Evolutionary conservation across 2,113 vertebrate species (phyloP), one percentile per base, ranked within the genome.

Genomic region (Redunca redunca): DNA sequence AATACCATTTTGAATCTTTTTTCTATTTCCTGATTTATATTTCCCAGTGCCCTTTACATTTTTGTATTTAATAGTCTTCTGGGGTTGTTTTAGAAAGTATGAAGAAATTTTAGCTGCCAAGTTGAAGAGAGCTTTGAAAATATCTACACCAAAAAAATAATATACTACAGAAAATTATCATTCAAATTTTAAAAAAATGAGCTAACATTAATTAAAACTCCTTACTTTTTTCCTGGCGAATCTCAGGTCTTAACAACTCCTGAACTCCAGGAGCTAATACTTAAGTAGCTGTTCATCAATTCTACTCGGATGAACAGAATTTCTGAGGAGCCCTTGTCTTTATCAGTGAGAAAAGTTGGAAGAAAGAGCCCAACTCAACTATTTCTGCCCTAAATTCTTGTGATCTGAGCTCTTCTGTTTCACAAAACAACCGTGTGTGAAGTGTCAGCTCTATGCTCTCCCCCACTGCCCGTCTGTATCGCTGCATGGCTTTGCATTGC

Each of bases 401-500:
- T 33, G 74, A 43, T 78, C 74, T 13, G 7, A 43, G 87, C 64
- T 94, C 33, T 71, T 40, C 62, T 43, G 57, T 94, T 57, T 64
- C 87, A 16, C 71, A 36, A 78, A 95, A 87, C 92, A 95, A 21
- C 88, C 15, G 57, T 40, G 90, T 60, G 83, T 92, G 94, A 90
- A 93, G 91, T 48, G 93, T 88, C 92, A 92, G 96, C 48, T 78
- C 89, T 14, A 21, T 13, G 55, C 28, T 96, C 64, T 95, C 67
- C 93, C 83, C 57, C 60, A 86, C 77, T 97, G 97, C 90, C 98
- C 0, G 0, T 96, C 96, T 98, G 97, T 33, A 96, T 93, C 97
- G 5, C 96, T 88, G 96, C 95, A 84, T 97, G 97, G 95, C 90
- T 95, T 94, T 97, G 60, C 96, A 95, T 98, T 97, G 95, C 87